A percentile compares a stretch with the other conserved stretches of the same genome.
These are phyloP conservation scores for Tonatia bakeri DNA, from an alignment of 2,113 vertebrate genomes.

Conservation along the genomic window DNA sequence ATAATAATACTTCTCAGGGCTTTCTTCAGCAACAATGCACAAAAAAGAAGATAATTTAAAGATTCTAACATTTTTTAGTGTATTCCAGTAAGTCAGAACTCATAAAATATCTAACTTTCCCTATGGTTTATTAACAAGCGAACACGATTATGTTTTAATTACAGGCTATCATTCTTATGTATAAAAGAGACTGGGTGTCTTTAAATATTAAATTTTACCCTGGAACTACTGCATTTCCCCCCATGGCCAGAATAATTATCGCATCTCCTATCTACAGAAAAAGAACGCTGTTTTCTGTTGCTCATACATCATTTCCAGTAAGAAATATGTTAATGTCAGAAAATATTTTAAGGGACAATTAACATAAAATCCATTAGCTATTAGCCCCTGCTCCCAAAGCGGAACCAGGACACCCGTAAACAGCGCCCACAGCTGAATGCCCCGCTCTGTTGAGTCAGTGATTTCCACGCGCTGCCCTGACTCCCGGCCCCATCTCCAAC, in stretches of 20 bases:
- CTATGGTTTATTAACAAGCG: neutral
- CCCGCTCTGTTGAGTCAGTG: neutral
- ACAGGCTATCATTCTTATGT: neutral
- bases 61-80: neutral
- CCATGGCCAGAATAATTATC: neutral
- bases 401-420: neutral
- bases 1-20: fast-evolving
- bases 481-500: slow-evolving; percentile 37
- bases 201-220: neutral
- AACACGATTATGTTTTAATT: neutral
- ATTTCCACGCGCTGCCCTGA: neutral
- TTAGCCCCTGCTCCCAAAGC: neutral
- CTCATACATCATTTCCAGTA: slow-evolving; percentile 26
- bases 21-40: neutral
- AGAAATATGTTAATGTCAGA: slow-evolving; percentile 25
- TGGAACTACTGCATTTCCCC: neutral
- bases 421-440: neutral
- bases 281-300: neutral
- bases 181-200: neutral
- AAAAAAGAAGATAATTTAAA: neutral
- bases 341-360: slow-evolving; percentile 23
- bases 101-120: neutral
- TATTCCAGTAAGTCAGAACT: neutral
- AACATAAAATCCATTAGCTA: slow-evolving; percentile 54
- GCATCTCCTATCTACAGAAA: neutral